phyloP scores from a whole-genome alignment of 37 sponge, comb jelly and placozoan genomes.

The Diacarnus erythraeanus region DNA sequence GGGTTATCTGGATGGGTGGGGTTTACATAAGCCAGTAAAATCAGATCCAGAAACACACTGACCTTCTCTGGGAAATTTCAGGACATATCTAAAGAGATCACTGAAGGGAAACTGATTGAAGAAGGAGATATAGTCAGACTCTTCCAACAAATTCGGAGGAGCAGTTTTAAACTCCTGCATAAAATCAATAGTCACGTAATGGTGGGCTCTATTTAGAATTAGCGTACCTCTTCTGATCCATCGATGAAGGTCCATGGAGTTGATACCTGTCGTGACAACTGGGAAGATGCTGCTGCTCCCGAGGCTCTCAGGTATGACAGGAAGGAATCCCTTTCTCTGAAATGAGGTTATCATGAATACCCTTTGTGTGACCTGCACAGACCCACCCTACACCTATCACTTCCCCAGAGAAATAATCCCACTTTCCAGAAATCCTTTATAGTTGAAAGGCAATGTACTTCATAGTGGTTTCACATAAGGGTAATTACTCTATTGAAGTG shows the following conservation, averaged over 20 bases:
- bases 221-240: slow-evolving; percentile 52
- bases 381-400: too few relatives aligned
- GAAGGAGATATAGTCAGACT: slow-evolving; percentile 76
- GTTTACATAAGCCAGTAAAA: too few relatives aligned
- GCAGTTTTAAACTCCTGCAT: slow-evolving; percentile 45
- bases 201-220: too few relatives aligned
- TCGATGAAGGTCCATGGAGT: slow-evolving; percentile 61
- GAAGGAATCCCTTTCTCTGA: slow-evolving; percentile 69
- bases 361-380: not conserved
- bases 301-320: slow-evolving; percentile 38
- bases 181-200: too few relatives aligned
- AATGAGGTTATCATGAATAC: too few relatives aligned
- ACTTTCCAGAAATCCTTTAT: too few relatives aligned
- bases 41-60: too few relatives aligned
- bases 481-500: not conserved
- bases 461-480: too few relatives aligned
- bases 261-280: slow-evolving; percentile 7
- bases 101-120: slow-evolving; percentile 89
- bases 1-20: too few relatives aligned
- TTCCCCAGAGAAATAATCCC: too few relatives aligned
- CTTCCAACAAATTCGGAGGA: slow-evolving; percentile 63
- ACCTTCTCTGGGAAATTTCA: slow-evolving; percentile 44
- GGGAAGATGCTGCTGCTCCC: not conserved
- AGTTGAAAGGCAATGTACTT: too few relatives aligned
- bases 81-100: slow-evolving; percentile 77